Evolutionary conservation across 35 echinoderm and acorn worm species (phyloP).

Genomic region (Patiria miniata): DNA sequence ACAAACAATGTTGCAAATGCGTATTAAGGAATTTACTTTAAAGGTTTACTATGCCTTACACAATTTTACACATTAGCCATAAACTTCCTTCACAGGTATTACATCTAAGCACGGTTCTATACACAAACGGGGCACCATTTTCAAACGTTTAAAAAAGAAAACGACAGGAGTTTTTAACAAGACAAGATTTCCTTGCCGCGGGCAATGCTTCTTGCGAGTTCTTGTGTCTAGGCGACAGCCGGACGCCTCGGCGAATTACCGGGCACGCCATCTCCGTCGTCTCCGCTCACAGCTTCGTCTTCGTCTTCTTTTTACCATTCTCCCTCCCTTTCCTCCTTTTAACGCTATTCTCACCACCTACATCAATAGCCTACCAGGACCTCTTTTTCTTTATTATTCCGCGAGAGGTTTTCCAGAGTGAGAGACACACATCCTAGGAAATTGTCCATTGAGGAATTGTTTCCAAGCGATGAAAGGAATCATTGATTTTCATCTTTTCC

Average conservation of each 20-base stretch:
- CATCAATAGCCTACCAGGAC: constrained; percentile 14
- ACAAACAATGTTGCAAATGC: too few species aligned
- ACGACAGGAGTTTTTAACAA: not conserved
- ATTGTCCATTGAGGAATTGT: not conserved
- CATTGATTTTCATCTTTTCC: not conserved
- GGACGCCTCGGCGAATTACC: constrained; percentile 24
- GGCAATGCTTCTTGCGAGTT: not conserved
- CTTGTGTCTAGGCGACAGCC: constrained; percentile 9
- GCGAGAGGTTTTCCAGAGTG: not conserved
- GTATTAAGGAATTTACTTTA: too few species aligned
- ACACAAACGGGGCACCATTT: too few species aligned
- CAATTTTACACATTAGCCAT: too few species aligned
- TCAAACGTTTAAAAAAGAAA: not conserved
- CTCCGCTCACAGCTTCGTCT: not conserved
- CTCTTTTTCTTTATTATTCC: not conserved
- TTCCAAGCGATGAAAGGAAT: not conserved
- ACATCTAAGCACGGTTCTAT: too few species aligned
- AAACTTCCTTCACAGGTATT: too few species aligned
- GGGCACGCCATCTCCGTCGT: not conserved
- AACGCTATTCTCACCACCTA: not conserved
- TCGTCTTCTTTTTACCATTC: not conserved
- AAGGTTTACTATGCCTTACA: too few species aligned
- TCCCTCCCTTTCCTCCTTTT: not conserved
- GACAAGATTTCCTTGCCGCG: constrained; percentile 10
- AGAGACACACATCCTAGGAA: not conserved